Evolutionary conservation across 92 coral and sea anemone genomes (phyloP).

Genomic region (Pocillopora meandrina): DNA sequence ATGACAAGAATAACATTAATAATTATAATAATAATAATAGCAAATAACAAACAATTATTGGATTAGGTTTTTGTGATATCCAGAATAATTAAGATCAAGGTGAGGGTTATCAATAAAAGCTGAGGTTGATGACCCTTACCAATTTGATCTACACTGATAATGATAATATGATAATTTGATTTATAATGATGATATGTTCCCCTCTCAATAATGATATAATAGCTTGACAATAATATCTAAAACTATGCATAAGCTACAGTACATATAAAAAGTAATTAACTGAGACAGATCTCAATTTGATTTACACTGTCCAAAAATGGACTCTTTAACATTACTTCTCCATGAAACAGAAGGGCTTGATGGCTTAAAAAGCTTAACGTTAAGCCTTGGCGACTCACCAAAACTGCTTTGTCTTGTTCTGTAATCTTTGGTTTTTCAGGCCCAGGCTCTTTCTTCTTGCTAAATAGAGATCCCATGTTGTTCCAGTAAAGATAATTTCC

Average conservation of each 20-base stretch:
- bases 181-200: neutral
- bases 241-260: neutral
- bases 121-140: no score
- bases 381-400: constrained; percentile 59
- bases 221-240: neutral
- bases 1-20: no score
- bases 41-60: neutral
- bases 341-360: neutral
- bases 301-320: no score
- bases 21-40: no score
- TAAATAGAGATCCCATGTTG: constrained; percentile 85
- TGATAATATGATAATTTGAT: no score
- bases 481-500: neutral
- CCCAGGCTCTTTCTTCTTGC: constrained; percentile 88
- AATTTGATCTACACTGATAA: no score
- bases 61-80: no score
- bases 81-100: no score
- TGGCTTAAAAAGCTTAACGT: neutral
- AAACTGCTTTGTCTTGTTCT: constrained; percentile 94
- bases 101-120: no score
- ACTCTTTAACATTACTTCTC: neutral
- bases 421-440: constrained; percentile 88
- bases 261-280: no score
- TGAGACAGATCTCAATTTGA: no score
- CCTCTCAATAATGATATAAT: neutral